These are phyloP conservation scores for Phalacrocorax brasilianus DNA, from an alignment of 2,113 vertebrate species.

Conservation along the genomic window DNA sequence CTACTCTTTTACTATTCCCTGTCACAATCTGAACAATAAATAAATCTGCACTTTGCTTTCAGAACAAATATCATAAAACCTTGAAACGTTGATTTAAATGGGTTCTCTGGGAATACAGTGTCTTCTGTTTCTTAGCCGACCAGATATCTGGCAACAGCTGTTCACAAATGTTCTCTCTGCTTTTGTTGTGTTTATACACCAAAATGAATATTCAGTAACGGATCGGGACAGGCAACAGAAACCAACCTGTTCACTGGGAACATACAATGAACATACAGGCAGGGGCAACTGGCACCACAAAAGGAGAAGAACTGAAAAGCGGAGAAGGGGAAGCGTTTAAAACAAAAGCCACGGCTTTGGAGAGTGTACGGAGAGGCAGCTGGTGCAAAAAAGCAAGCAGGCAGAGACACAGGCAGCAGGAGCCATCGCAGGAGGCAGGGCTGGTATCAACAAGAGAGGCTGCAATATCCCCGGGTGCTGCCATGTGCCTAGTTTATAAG, in stretches of 20 bases:
- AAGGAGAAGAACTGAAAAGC: background rate
- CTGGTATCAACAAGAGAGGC: background rate
- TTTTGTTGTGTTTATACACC: background rate
- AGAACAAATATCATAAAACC: conserved; percentile 34
- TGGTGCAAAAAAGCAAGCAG: background rate
- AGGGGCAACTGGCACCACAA: conserved; percentile 12
- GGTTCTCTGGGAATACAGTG: background rate
- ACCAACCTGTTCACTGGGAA: conserved; percentile 12
- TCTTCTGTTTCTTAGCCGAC: conserved; percentile 46
- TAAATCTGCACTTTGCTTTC: conserved; percentile 3
- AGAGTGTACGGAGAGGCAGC: background rate
- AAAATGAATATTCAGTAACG: conserved; percentile 45
- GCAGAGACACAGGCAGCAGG: background rate
- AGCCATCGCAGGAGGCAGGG: background rate
- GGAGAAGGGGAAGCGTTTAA: background rate
- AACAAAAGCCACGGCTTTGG: background rate
- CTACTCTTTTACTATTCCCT: background rate
- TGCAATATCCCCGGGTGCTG: background rate
- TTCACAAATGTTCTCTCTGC: background rate
- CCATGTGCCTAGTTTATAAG: background rate
- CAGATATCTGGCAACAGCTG: conserved; percentile 38
- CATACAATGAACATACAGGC: background rate
- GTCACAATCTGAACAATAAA: background rate
- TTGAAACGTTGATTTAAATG: background rate
- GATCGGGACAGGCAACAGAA: background rate